Conservation (phyloP, 2,888 invertebrate species). For the Sinohyriopsis cumingii region DNA sequence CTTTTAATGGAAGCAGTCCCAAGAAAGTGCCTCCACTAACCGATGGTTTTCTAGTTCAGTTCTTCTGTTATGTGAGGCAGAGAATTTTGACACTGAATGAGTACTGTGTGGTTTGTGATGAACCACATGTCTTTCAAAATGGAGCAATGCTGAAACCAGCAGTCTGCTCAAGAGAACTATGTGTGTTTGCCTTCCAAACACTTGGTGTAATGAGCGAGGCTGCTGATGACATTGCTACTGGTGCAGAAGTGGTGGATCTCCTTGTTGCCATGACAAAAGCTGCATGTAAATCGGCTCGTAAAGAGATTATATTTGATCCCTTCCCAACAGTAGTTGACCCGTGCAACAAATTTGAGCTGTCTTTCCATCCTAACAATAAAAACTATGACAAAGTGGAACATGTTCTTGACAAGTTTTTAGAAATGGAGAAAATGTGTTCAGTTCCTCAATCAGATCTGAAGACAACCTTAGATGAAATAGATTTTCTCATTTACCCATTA, state of each 20-base stretch:
- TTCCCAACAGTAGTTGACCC: conserved; percentile 67
- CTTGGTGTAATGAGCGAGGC: conserved; percentile 68
- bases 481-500: conserved; percentile 61
- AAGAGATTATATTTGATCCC: conserved; percentile 60
- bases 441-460: conserved; percentile 43
- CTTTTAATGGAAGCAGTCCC: conserved; percentile 47
- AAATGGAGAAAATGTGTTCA: conserved; percentile 51
- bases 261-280: conserved; percentile 63
- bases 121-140: conserved; percentile 66
- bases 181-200: conserved; percentile 67
- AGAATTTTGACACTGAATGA: conserved; percentile 64
- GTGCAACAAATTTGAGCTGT: conserved; percentile 44
- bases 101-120: conserved; percentile 68
- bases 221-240: conserved; percentile 61
- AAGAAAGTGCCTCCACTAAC: conserved; percentile 51
- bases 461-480: conserved; percentile 44
- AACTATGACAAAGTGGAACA: conserved; percentile 46
- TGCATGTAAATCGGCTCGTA: conserved; percentile 53
- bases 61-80: conserved; percentile 59
- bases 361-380: conserved; percentile 60
- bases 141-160: conserved; percentile 68
- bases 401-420: conserved; percentile 45
- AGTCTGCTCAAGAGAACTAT: conserved; percentile 64
- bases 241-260: conserved; percentile 65
- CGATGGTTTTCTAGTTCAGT: conserved; percentile 43